A percentile compares a stretch with the other conserved stretches of the same genome.
phyloP scores from a whole-genome alignment of 2,888 invertebrate genomes.

The Pammene fasciana region DNA sequence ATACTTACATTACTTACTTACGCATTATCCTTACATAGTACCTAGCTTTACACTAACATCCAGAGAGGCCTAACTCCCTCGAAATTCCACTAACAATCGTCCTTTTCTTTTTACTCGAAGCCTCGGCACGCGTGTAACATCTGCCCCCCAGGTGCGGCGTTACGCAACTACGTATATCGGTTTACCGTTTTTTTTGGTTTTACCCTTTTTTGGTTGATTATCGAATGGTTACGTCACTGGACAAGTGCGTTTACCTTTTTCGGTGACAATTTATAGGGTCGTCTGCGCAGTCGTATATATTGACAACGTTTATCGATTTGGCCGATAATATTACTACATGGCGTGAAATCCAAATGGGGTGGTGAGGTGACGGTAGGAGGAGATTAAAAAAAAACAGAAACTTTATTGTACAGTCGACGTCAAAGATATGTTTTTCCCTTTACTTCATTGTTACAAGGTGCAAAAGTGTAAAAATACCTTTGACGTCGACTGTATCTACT shows the following conservation, averaged over 20 bases:
- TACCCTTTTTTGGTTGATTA: constrained; percentile 37
- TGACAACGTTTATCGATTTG: background rate
- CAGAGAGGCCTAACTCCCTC: background rate
- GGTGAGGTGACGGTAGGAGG: no score
- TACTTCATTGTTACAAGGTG: no score
- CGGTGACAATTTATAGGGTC: constrained; percentile 6
- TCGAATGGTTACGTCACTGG: constrained; percentile 30
- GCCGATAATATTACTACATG: background rate
- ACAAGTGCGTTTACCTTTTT: constrained; percentile 29
- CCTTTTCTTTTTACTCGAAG: background rate
- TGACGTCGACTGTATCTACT: no score
- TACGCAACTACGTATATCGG: constrained; percentile 33
- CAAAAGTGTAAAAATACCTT: no score
- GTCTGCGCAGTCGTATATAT: background rate
- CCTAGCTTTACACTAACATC: background rate
- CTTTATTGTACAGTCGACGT: no score
- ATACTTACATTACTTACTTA: background rate
- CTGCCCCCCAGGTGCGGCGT: constrained; percentile 50
- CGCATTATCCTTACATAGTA: background rate
- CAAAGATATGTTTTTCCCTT: no score
- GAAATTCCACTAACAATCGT: background rate
- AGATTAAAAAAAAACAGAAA: no score
- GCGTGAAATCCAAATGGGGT: background rate
- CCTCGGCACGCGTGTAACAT: constrained; percentile 41
- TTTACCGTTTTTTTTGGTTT: constrained; percentile 26